phyloP scores from a whole-genome alignment of 2,113 vertebrate genomes.

The Myodes glareolus region DNA sequence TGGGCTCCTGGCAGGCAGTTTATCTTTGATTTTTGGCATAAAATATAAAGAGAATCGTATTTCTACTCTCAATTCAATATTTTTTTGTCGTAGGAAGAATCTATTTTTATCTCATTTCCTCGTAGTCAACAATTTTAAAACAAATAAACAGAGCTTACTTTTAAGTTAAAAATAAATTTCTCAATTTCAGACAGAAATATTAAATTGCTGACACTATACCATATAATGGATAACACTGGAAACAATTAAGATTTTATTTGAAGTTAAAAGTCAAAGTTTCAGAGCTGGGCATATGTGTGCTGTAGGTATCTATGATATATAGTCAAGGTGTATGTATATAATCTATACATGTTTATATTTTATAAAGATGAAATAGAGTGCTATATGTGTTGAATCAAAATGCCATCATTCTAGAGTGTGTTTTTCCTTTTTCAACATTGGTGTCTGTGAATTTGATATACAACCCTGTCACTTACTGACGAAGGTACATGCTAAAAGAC shows the following conservation, averaged over 20 bases:
- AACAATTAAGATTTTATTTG: not conserved
- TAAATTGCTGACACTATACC: not conserved
- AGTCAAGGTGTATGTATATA: not conserved
- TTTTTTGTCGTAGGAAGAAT: not conserved
- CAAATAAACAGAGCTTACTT: not conserved
- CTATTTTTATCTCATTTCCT: conserved; percentile 10
- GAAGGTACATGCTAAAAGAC: not conserved
- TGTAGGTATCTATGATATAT: not conserved
- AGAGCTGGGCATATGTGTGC: not conserved
- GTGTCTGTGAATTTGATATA: not conserved
- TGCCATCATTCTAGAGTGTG: not conserved
- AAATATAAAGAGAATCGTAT: not conserved
- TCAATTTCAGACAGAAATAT: conserved; percentile 5
- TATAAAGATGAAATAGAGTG: not conserved
- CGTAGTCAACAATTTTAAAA: conserved; percentile 18
- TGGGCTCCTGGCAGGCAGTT: not conserved
- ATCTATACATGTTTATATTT: not conserved
- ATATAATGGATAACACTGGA: not conserved
- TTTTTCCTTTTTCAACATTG: not conserved
- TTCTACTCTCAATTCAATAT: not conserved
- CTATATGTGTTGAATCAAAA: not conserved
- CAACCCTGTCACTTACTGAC: not conserved
- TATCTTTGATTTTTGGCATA: not conserved
- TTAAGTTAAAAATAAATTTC: not conserved
- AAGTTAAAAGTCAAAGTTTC: not conserved